Conservation (phyloP, 2,113 vertebrate genomes). For the Syngnathus floridae region DNA sequence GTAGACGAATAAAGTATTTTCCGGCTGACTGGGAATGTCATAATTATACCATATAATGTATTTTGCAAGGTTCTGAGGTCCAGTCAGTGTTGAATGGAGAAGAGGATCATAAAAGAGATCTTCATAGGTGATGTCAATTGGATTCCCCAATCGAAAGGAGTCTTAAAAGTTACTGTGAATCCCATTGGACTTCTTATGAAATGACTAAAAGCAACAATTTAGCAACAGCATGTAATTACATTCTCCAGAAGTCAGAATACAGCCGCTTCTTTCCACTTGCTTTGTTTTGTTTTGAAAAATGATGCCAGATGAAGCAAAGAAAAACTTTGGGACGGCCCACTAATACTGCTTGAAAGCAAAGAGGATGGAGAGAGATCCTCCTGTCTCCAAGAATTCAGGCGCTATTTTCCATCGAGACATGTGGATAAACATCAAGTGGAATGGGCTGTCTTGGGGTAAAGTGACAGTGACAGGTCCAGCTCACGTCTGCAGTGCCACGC, state of each 20-base stretch:
- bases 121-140: too few relatives aligned
- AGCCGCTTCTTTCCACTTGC: slow-evolving; percentile 10
- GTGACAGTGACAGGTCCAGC: slow-evolving; percentile 37
- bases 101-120: too few relatives aligned
- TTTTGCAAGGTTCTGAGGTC: neutral
- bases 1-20: too few relatives aligned
- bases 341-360: slow-evolving; percentile 49
- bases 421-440: slow-evolving; percentile 39
- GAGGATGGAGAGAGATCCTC: slow-evolving; percentile 23
- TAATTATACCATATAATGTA: neutral
- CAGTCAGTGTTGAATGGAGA: too few relatives aligned
- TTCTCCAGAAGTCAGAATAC: slow-evolving; percentile 24
- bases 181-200: slow-evolving; percentile 6
- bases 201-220: slow-evolving; percentile 11
- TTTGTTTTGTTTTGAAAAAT: slow-evolving; percentile 13
- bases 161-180: slow-evolving; percentile 24
- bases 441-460: slow-evolving; percentile 11
- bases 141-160: neutral
- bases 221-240: slow-evolving; percentile 11
- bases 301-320: slow-evolving; percentile 22
- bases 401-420: slow-evolving; percentile 43
- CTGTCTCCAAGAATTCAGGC: slow-evolving; percentile 30
- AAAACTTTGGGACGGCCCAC: slow-evolving; percentile 9
- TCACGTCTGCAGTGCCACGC: slow-evolving; percentile 13
- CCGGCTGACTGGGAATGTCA: too few relatives aligned